Evolutionary conservation across 2,113 vertebrate genomes (phyloP).

Genomic region (Vireo altiloquus): DNA sequence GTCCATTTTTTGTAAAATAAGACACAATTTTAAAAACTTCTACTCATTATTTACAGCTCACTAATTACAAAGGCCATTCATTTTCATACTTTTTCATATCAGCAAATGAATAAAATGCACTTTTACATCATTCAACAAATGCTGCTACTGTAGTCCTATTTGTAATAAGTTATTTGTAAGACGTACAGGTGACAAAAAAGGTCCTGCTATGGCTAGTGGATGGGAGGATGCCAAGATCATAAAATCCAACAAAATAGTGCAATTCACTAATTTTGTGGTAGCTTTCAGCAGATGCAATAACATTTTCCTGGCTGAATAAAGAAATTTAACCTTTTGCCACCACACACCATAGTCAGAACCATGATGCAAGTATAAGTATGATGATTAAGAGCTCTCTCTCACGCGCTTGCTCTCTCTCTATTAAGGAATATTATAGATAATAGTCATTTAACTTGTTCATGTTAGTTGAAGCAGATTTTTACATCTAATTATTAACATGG

Average conservation of each 20-base stretch:
- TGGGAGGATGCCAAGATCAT: constrained; percentile 65
- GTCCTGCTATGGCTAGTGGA: constrained; percentile 66
- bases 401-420: neutral
- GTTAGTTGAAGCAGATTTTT: constrained; percentile 52
- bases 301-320: constrained; percentile 18
- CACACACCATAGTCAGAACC: constrained; percentile 68
- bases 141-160: constrained; percentile 40
- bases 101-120: constrained; percentile 31
- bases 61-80: constrained; percentile 46
- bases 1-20: constrained; percentile 51
- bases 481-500: constrained; percentile 47
- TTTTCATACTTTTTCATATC: constrained; percentile 28
- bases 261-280: constrained; percentile 58
- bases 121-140: constrained; percentile 30
- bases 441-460: constrained; percentile 59
- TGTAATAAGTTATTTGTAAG: constrained; percentile 36
- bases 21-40: constrained; percentile 30
- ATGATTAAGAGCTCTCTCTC: constrained; percentile 66
- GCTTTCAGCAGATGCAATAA: constrained; percentile 61
- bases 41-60: constrained; percentile 51
- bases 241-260: constrained; percentile 64
- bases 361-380: constrained; percentile 44
- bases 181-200: constrained; percentile 66
- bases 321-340: constrained; percentile 67
- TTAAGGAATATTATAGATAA: constrained; percentile 39